phyloP scores from a whole-genome alignment of 2,888 invertebrate species.

The Tuberolachnus salignus region DNA sequence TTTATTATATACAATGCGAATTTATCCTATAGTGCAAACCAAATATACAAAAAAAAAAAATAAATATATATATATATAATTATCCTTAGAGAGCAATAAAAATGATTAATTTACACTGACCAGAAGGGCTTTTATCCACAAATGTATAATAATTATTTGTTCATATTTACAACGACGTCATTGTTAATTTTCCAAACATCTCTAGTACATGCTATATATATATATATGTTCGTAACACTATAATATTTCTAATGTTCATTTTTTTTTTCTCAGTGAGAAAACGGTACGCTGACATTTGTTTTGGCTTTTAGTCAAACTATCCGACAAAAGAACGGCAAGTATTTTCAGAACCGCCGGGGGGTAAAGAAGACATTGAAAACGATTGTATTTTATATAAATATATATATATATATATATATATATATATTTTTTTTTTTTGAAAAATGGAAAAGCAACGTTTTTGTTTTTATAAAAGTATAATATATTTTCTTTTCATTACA shows the following conservation, averaged over 20 bases:
- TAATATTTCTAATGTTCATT: slow-evolving; percentile 38
- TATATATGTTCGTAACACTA: not conserved
- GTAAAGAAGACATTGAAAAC: slow-evolving; percentile 35
- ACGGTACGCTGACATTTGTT: slow-evolving; percentile 30
- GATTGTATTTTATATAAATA: slow-evolving; percentile 13
- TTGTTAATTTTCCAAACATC: slow-evolving; percentile 44
- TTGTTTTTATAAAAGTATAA: no score
- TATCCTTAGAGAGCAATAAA: not conserved
- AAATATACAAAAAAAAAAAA: no score
- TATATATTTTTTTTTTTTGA: slow-evolving; percentile 31
- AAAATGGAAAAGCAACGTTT: no score
- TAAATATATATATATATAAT: no score
- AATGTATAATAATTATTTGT: slow-evolving; percentile 9
- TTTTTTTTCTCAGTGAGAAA: slow-evolving; percentile 18
- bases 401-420: no score
- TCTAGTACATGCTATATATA: not conserved
- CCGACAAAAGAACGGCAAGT: slow-evolving; percentile 38
- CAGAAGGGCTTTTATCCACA: not conserved
- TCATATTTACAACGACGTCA: slow-evolving; percentile 10
- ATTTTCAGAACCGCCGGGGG: slow-evolving; percentile 20
- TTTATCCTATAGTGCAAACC: no score
- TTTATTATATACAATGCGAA: no score
- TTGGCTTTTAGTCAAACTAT: slow-evolving; percentile 51
- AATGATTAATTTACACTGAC: slow-evolving; percentile 11
- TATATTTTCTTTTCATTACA: slow-evolving; percentile 15